Conservation (phyloP, 2,113 vertebrate species). For the Eclectus roratus region DNA sequence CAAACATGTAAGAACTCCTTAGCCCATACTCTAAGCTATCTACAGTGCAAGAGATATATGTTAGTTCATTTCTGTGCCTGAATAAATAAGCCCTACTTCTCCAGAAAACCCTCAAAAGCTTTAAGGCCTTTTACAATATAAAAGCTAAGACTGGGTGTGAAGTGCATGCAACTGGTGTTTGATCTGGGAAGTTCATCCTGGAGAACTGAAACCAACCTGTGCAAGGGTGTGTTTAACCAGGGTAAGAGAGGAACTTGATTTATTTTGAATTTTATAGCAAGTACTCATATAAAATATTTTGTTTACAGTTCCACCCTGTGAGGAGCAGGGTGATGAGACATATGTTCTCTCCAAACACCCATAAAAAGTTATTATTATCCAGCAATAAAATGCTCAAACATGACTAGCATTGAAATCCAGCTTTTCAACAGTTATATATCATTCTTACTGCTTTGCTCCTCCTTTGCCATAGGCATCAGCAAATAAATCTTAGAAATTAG, state of each 20-base stretch:
- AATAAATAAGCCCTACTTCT: neutral
- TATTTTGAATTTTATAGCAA: constrained; percentile 41
- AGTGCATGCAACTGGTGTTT: neutral
- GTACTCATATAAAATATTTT: constrained; percentile 25
- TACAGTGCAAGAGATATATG: neutral
- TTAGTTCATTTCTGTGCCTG: neutral
- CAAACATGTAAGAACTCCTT: neutral
- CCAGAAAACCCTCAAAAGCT: neutral
- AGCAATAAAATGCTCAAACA: constrained; percentile 7
- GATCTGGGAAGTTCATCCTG: neutral
- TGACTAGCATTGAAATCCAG: neutral
- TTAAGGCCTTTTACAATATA: neutral
- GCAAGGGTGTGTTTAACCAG: neutral
- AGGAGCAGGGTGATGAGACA: neutral
- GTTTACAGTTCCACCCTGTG: neutral
- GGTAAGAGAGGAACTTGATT: neutral
- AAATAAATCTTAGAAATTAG: constrained; percentile 21
- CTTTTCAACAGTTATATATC: neutral
- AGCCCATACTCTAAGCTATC: neutral
- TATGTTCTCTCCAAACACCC: constrained; percentile 36
- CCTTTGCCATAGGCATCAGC: neutral
- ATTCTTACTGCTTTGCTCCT: neutral
- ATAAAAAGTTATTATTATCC: constrained; percentile 43
- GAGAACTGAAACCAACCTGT: neutral
- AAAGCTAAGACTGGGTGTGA: neutral